Evolutionary conservation across 2,113 vertebrate genomes (phyloP), one percentile per base, ranked within the genome.

Genomic region (Rhynchopsitta pachyrhyncha): DNA sequence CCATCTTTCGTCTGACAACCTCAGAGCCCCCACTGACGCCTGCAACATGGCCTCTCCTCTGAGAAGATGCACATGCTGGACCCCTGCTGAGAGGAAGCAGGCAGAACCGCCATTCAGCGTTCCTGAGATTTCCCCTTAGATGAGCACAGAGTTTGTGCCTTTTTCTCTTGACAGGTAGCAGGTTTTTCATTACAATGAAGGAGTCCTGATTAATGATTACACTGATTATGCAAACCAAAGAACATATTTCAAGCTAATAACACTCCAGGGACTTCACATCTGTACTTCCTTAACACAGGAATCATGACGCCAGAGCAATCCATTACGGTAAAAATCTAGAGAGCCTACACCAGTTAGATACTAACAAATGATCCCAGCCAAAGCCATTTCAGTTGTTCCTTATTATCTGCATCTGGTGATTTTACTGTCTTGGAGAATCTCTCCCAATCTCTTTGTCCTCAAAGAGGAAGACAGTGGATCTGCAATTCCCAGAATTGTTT

Each of bases 171-270:
- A 67, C 46, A 90, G 64, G 28, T 92, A 80, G 87, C 83, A 83
- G 41, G 46, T 42, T 88, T 79, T 82, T 93, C 53, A 63, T 57
- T 69, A 82, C n/a, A 73, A 87, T 49, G 20, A 69, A 70, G 63
- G 74, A 69, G 41, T 62, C 47, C 11, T 44, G 55, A 73, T 92
- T 91, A 71, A 71, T 60, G 87, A 92, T 93, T 84, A 77, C 62
- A 81, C 16, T 47, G 35, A 77, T 82, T 77, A 86, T 78, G 73
- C 50, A 94, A 93, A 91, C 53, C 78, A 76, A 81, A 90, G 35
- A 91, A 62, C 33, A 4, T 50, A 62, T 90, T 97, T 94, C 79
- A 92, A 80, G 50, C 17, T 93, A 95, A 57, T 41, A 88, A 57
- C 63, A 44, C 60, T 44, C n/a, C 37, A 53, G 35, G 33, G 59